phyloP scores from a whole-genome alignment of 2,888 invertebrate genomes.

The Rhingia rostrata region DNA sequence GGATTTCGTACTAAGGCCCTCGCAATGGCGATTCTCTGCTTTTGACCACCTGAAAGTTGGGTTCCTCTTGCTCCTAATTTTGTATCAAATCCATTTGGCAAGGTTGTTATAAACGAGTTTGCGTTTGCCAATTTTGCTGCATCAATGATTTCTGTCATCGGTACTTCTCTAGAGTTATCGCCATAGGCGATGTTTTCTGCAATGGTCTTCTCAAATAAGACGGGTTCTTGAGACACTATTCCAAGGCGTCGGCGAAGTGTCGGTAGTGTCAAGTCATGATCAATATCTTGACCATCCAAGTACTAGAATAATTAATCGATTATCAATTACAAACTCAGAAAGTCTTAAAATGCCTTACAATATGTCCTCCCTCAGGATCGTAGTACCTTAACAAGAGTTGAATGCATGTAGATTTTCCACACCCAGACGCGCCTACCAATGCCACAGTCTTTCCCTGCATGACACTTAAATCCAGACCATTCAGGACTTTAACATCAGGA shows the following conservation, averaged over 20 bases:
- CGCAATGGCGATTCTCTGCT: slow-evolving; percentile 91
- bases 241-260: slow-evolving; percentile 89
- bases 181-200: slow-evolving; percentile 93
- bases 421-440: slow-evolving; percentile 89
- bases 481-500: slow-evolving; percentile 88
- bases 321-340: neutral
- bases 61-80: slow-evolving; percentile 88
- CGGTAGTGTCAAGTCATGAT: slow-evolving; percentile 86
- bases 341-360: slow-evolving; percentile 81
- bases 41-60: slow-evolving; percentile 91
- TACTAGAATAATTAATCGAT: slow-evolving; percentile 83
- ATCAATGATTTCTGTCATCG: slow-evolving; percentile 87
- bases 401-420: slow-evolving; percentile 92
- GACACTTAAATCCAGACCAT: slow-evolving; percentile 86
- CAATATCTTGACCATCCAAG: slow-evolving; percentile 90
- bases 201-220: slow-evolving; percentile 90
- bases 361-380: slow-evolving; percentile 87
- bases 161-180: slow-evolving; percentile 86
- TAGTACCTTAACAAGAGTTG: slow-evolving; percentile 91
- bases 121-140: slow-evolving; percentile 89
- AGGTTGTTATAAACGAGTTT: slow-evolving; percentile 87
- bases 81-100: slow-evolving; percentile 90
- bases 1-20: slow-evolving; percentile 88
- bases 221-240: slow-evolving; percentile 91
- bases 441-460: slow-evolving; percentile 89